These are phyloP conservation scores for Ricordea florida DNA, from an alignment of 92 coral and sea anemone species.

Conservation along the genomic window DNA sequence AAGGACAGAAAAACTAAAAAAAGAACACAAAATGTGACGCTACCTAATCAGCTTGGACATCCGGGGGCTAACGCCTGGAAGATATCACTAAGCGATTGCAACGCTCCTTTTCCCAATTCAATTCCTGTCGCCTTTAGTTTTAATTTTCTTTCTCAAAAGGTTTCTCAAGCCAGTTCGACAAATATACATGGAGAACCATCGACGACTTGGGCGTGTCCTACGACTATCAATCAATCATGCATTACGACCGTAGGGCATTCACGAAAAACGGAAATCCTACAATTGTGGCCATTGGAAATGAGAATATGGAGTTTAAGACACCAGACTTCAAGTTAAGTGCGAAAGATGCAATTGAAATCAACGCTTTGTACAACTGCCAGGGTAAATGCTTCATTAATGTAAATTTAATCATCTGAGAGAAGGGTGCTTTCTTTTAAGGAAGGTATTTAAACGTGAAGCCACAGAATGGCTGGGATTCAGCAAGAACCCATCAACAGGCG, in stretches of 20 bases:
- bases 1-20: no score
- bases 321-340: constrained; percentile 34
- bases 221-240: constrained; percentile 84
- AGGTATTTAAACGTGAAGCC: no score
- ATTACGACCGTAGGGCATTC: constrained; percentile 70
- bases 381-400: background rate
- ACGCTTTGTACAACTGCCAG: constrained; percentile 79
- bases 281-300: constrained; percentile 72
- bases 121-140: no score
- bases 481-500: no score
- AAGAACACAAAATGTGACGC: no score
- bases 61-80: no score
- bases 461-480: no score
- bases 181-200: constrained; percentile 55
- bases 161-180: constrained; percentile 66
- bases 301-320: constrained; percentile 46
- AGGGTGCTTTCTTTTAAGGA: background rate
- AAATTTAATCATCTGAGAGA: no score
- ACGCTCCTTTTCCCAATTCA: no score
- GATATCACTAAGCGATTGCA: no score
- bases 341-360: constrained; percentile 75
- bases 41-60: no score
- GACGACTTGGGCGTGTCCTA: constrained; percentile 70
- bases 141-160: constrained; percentile 18
- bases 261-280: constrained; percentile 70